These are phyloP conservation scores for Seriola rivoliana DNA, from an alignment of 2,113 vertebrate genomes.

Conservation along the genomic window DNA sequence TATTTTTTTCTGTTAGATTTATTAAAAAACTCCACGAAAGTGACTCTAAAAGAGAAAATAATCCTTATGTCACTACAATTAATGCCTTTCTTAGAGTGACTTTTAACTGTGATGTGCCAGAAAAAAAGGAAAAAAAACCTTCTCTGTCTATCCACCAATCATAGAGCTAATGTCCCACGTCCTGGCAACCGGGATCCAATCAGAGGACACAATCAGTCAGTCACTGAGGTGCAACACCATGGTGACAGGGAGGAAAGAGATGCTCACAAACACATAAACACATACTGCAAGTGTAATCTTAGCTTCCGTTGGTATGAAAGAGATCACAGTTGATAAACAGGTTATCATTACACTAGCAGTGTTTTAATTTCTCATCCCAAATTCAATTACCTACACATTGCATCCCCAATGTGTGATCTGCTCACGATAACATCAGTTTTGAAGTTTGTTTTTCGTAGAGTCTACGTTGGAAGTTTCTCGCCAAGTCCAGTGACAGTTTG, in stretches of 20 bases:
- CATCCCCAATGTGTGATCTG: slow-evolving; percentile 45
- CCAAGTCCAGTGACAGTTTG: slow-evolving; percentile 23
- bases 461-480: slow-evolving; percentile 6
- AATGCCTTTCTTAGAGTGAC: slow-evolving; percentile 15
- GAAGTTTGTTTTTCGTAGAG: slow-evolving; percentile 44
- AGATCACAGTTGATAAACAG: slow-evolving; percentile 50
- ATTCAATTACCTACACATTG: slow-evolving; percentile 39
- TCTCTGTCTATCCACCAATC: slow-evolving; percentile 59
- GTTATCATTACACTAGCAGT: slow-evolving; percentile 41
- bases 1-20: slow-evolving; percentile 16
- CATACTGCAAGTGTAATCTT: slow-evolving; percentile 13
- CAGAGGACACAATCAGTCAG: slow-evolving; percentile 74
- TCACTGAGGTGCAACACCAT: slow-evolving; percentile 61
- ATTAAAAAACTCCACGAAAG: slow-evolving; percentile 15
- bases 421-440: slow-evolving; percentile 34
- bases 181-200: slow-evolving; percentile 60
- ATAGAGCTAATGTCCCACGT: slow-evolving; percentile 73
- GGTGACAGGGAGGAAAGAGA: slow-evolving; percentile 70
- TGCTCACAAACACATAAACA: slow-evolving; percentile 33
- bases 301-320: slow-evolving; percentile 8
- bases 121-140: not conserved
- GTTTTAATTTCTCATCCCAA: slow-evolving; percentile 28
- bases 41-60: slow-evolving; percentile 12
- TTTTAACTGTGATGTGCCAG: slow-evolving; percentile 7
- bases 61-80: slow-evolving; percentile 11